Conservation (phyloP, 2,113 vertebrate species). For the Ictalurus furcatus region DNA sequence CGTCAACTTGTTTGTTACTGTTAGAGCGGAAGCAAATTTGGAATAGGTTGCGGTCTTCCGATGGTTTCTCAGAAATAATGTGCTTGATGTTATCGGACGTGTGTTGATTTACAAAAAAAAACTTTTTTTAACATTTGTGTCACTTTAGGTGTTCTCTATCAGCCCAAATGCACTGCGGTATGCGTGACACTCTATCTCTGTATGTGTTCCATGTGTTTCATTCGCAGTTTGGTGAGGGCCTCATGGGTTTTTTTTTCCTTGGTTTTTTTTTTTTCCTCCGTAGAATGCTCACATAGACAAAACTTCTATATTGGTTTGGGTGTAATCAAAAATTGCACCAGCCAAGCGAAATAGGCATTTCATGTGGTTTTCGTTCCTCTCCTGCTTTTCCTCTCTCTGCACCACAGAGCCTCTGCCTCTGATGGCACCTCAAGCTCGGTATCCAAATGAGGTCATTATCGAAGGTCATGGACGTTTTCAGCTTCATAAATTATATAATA, state of each 20-base stretch:
- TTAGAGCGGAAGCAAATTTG: slow-evolving; percentile 60
- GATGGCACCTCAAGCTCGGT: not conserved
- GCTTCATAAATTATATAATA: not conserved
- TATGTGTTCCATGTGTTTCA: slow-evolving; percentile 55
- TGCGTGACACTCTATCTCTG: slow-evolving; percentile 30
- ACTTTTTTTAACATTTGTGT: slow-evolving; percentile 7
- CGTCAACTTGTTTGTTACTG: slow-evolving; percentile 52
- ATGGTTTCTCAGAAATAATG: slow-evolving; percentile 74
- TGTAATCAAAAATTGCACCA: slow-evolving; percentile 61
- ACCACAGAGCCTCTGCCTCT: not conserved
- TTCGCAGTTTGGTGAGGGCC: slow-evolving; percentile 56
- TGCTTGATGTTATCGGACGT: slow-evolving; percentile 64
- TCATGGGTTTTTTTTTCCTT: slow-evolving; percentile 27
- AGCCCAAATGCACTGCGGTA: slow-evolving; percentile 59
- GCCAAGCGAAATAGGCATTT: slow-evolving; percentile 66
- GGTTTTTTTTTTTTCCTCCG: not conserved
- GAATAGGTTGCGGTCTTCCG: slow-evolving; percentile 65
- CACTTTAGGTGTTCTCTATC: slow-evolving; percentile 52
- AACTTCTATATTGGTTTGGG: slow-evolving; percentile 60
- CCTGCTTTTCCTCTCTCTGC: slow-evolving; percentile 61
- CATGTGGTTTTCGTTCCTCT: slow-evolving; percentile 65
- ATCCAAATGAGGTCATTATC: slow-evolving; percentile 28
- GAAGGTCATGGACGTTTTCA: slow-evolving; percentile 8
- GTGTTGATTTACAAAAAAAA: not conserved
- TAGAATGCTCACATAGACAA: slow-evolving; percentile 67